Conservation (phyloP, 1,140 invertebrate species). For the Drosophila orosa region DNA sequence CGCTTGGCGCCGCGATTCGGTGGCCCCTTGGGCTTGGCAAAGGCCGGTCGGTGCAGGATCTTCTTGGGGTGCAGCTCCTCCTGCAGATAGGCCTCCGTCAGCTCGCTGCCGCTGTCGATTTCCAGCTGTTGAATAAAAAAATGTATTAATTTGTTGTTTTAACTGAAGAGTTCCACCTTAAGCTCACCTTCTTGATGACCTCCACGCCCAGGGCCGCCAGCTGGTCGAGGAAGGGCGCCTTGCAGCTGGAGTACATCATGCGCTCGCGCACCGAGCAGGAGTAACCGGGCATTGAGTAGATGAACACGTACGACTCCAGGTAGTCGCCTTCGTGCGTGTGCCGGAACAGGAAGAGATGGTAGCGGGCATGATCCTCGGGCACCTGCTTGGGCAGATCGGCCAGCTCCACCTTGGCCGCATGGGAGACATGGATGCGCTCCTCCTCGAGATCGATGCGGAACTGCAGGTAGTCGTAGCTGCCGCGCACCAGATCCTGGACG, state of each 20-base stretch:
- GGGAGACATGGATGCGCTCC: constrained; percentile 86
- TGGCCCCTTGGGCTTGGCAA: constrained; percentile 97
- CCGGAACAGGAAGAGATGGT: constrained; percentile 96
- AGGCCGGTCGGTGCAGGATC: constrained; percentile 94
- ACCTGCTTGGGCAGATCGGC: constrained; percentile 90
- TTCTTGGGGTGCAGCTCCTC: constrained; percentile 98
- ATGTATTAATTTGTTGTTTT: too few species aligned
- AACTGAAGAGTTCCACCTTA: neutral
- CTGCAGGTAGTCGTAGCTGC: constrained; percentile 90
- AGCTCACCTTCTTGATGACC: constrained; percentile 91
- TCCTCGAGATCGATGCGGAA: constrained; percentile 88
- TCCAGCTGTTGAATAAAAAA: constrained; percentile 89
- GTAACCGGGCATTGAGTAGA: constrained; percentile 99
- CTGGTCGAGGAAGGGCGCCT: constrained; percentile 92
- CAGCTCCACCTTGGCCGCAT: constrained; percentile 86
- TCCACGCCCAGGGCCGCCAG: constrained; percentile 91
- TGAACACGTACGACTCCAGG: constrained; percentile 95
- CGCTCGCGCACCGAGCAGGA: constrained; percentile 96
- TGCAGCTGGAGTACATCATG: constrained; percentile 99
- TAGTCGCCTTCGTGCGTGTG: constrained; percentile 97
- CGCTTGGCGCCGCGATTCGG: constrained; percentile 95
- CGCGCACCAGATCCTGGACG: constrained; percentile 88
- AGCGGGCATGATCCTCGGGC: constrained; percentile 93
- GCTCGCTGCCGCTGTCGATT: constrained; percentile 94
- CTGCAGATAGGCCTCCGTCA: constrained; percentile 95